Base-by-base conservation (phyloP, 35 echinoderm and acorn worm genomes). In the Lytechinus variegatus region DNA sequence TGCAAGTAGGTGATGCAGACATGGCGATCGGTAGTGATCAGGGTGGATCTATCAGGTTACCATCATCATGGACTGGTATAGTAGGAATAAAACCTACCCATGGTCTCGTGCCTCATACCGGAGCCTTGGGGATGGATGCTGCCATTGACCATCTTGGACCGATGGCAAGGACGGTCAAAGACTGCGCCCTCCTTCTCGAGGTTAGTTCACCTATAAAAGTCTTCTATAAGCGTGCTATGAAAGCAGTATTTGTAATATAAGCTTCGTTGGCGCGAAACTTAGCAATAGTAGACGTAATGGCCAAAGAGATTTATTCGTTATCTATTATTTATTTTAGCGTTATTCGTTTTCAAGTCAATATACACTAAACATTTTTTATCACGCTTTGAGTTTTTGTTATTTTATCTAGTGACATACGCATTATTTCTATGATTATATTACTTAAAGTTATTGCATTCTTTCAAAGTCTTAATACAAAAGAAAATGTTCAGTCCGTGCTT, bases 161-260 rank as follows among this genome's bases (percentile, higher is more conserved):
- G 24, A 97, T 97, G 94, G 60, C 52, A 89, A 89, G 16, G 95
- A 95, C 88, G 7, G 97, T 97, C n/a, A 11, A 95, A 58, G 97
- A 97, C 44, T 96, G 95, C 86, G 97, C 97, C 55, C 94, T 97
- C 8, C 52, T 96, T 9, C 61, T 97, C 89, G 97, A 97, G 95
- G 97, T 96, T 87, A 79, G 16, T 7, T 24, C 19, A 24, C 66
- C 60, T 72, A 66, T n/a, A 1, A 86, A n/a, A 54, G 33, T 44
- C 33, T 44, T 1, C 33, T 44, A 44, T 44, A 44, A 44, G 33
- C 33, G 2, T 44, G 33, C 33, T 44, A 44, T 44, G 0, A 44
- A 44, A 44, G 33, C 33, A 44, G 33, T 44, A 87, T 10, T 9
- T 28, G n/a, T 9, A 87, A 28, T 8, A 87, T 8, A 27, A 16